Conservation (phyloP, 1,140 invertebrate species). For the Ostrea denselamellosa region DNA sequence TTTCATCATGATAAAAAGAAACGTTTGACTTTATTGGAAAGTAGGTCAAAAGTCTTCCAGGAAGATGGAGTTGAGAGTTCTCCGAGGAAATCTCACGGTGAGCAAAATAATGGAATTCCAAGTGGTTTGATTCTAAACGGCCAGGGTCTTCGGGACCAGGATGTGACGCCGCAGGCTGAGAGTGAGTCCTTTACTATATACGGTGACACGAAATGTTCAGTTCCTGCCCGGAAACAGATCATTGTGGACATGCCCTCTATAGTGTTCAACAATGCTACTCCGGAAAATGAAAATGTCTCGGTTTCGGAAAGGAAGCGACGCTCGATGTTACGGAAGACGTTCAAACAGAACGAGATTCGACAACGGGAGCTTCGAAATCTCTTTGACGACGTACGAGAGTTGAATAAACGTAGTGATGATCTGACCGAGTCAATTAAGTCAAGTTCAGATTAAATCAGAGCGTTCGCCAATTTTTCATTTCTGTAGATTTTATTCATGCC, state of each 20-base stretch:
- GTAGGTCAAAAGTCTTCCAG: slow-evolving; percentile 28
- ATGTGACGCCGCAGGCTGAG: neutral
- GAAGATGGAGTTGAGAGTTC: slow-evolving; percentile 18
- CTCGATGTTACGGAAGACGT: slow-evolving; percentile 59
- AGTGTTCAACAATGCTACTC: slow-evolving; percentile 67
- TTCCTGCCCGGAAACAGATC: slow-evolving; percentile 59
- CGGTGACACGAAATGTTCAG: neutral
- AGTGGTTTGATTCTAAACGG: neutral
- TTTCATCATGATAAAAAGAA: slow-evolving; percentile 42
- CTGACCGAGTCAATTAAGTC: slow-evolving; percentile 50
- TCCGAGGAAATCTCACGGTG: slow-evolving; percentile 16
- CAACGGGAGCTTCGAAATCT: slow-evolving; percentile 69
- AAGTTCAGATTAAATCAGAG: neutral
- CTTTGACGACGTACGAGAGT: slow-evolving; percentile 72
- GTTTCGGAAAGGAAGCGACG: slow-evolving; percentile 27
- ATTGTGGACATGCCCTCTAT: slow-evolving; percentile 71
- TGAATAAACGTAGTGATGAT: slow-evolving; percentile 68
- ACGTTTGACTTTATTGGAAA: slow-evolving; percentile 41
- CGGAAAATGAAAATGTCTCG: slow-evolving; percentile 49
- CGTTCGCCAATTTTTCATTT: neutral
- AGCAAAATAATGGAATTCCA: slow-evolving; percentile 12
- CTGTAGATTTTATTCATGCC: neutral
- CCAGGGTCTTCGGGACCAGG: neutral
- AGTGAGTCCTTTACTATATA: neutral
- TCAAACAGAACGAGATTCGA: slow-evolving; percentile 71